phyloP scores from a whole-genome alignment of 2,113 vertebrate species.

The Sclerurus mexicanus region DNA sequence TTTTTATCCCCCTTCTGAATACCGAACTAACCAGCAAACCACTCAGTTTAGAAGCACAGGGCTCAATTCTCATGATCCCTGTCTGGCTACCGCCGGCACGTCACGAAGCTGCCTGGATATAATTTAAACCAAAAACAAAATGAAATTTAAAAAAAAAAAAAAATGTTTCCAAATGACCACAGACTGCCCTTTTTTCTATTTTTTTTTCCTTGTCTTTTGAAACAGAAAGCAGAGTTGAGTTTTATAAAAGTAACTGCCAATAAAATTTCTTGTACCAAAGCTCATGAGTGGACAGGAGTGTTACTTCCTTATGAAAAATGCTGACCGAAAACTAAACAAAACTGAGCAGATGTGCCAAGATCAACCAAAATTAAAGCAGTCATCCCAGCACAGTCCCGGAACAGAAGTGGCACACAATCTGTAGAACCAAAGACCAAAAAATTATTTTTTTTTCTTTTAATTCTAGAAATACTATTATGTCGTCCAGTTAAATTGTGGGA shows the following conservation, averaged over 20 bases:
- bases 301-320: conserved; percentile 83
- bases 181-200: conserved; percentile 67
- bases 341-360: conserved; percentile 78
- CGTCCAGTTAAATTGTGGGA: conserved; percentile 80
- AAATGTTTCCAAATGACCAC: conserved; percentile 75
- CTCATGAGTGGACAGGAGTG: conserved; percentile 89
- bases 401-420: conserved; percentile 82
- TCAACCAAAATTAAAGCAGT: conserved; percentile 66
- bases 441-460: neutral
- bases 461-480: conserved; percentile 72
- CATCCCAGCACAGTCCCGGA: conserved; percentile 68
- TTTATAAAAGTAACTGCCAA: conserved; percentile 78
- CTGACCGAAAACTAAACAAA: conserved; percentile 80
- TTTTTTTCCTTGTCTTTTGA: neutral
- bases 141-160: conserved; percentile 19
- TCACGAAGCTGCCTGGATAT: conserved; percentile 87
- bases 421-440: conserved; percentile 62
- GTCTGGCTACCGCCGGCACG: conserved; percentile 80
- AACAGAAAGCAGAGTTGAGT: conserved; percentile 72
- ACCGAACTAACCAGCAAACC: conserved; percentile 83
- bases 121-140: conserved; percentile 31
- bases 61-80: conserved; percentile 81
- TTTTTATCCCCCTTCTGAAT: conserved; percentile 83
- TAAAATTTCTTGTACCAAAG: conserved; percentile 88
- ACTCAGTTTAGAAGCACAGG: conserved; percentile 80